Evolutionary conservation across 2,113 vertebrate species (phyloP).

Genomic region (Alosa alosa): DNA sequence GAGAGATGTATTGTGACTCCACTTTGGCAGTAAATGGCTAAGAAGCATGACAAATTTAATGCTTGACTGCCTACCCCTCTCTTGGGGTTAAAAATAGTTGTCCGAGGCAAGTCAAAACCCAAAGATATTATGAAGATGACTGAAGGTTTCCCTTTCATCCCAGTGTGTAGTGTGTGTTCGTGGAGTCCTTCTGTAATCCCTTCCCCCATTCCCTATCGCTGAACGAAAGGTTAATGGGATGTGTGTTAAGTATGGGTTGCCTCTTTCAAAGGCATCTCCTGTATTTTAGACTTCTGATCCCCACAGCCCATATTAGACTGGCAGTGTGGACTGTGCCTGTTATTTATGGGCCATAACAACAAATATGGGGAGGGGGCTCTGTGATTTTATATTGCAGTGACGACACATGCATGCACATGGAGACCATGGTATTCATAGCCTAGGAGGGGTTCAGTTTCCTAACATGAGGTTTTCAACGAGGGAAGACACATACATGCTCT

Average conservation of each 20-base stretch:
- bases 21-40: conserved; percentile 31
- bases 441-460: neutral
- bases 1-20: conserved; percentile 46
- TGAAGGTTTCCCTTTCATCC: conserved; percentile 45
- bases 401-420: neutral
- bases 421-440: neutral
- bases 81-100: conserved; percentile 57
- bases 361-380: neutral
- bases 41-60: conserved; percentile 54
- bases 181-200: conserved; percentile 59
- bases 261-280: neutral
- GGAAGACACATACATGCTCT: neutral
- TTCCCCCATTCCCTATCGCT: conserved; percentile 22
- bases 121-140: conserved; percentile 60
- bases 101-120: conserved; percentile 44
- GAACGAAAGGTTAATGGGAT: conserved; percentile 60
- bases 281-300: neutral
- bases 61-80: conserved; percentile 34
- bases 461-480: neutral
- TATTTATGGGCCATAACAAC: neutral
- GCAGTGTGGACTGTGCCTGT: neutral
- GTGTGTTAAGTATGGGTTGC: conserved; percentile 38
- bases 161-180: conserved; percentile 61
- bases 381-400: neutral
- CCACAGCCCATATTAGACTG: neutral